Conservation (phyloP, 2,888 invertebrate genomes). For the Conomelus anceps region DNA sequence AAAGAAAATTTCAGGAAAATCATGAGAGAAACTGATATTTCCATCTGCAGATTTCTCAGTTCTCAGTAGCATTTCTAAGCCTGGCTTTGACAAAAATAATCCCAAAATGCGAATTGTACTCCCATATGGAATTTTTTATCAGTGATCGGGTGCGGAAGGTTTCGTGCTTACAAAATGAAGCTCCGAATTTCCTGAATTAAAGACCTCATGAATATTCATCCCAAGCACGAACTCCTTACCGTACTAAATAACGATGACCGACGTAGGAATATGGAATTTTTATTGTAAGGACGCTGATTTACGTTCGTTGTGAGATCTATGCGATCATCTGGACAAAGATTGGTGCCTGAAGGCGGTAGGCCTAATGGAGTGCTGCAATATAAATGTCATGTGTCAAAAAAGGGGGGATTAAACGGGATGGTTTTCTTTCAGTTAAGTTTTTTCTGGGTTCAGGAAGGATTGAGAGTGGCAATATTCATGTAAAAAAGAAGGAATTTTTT, state of each 20-base stretch:
- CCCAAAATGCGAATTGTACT: not conserved
- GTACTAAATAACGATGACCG: not conserved
- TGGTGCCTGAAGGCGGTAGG: no score
- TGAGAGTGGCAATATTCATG: not conserved
- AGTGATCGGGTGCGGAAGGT: not conserved
- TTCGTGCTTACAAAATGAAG: not conserved
- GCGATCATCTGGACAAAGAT: not conserved
- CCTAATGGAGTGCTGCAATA: not conserved
- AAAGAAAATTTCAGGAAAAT: no score
- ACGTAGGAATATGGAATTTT: not conserved
- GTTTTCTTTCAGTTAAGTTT: not conserved
- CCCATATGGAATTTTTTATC: not conserved
- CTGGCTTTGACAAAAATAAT: not conserved
- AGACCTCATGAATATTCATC: not conserved
- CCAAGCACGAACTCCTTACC: not conserved
- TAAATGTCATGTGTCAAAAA: not conserved
- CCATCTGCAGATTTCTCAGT: not conserved
- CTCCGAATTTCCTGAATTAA: not conserved
- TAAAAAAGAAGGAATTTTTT: not conserved
- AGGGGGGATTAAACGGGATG: not conserved
- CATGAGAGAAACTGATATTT: no score
- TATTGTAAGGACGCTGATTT: not conserved
- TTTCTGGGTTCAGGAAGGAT: not conserved
- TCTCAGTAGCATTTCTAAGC: not conserved
- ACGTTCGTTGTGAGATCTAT: not conserved